phyloP scores from a whole-genome alignment of 1,140 invertebrate species.

The Chrysoperla carnea region DNA sequence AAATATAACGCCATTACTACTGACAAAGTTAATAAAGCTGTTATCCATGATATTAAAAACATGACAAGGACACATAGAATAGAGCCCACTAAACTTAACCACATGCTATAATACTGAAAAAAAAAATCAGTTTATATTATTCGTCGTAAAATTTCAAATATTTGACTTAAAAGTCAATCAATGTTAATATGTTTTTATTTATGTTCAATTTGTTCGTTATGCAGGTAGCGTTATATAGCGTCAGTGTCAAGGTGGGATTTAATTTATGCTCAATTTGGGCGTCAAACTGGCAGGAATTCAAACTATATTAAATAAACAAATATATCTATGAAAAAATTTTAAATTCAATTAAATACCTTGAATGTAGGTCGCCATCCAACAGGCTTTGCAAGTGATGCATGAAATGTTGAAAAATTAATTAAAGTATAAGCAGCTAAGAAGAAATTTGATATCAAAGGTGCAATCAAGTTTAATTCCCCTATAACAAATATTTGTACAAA shows the following conservation, averaged over 20 bases:
- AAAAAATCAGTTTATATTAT: constrained; percentile 9
- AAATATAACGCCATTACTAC: constrained; percentile 72
- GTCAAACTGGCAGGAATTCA: no score
- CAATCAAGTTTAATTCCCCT: constrained; percentile 83
- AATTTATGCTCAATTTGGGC: no score
- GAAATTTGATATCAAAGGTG: constrained; percentile 94
- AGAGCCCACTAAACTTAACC: constrained; percentile 79
- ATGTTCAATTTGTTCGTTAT: no score
- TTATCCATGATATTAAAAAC: constrained; percentile 90
- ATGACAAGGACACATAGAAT: constrained; percentile 82
- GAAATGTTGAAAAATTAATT: constrained; percentile 95
- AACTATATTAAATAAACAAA: neutral
- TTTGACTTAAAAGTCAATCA: no score
- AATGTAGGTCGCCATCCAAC: constrained; percentile 79
- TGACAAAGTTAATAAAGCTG: constrained; percentile 75
- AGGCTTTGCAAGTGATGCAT: constrained; percentile 74
- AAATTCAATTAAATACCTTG: constrained; percentile 34
- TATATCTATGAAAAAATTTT: constrained; percentile 1
- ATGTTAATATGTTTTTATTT: no score
- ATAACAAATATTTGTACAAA: constrained; percentile 16
- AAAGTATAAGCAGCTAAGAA: constrained; percentile 93
- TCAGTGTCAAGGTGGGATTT: no score
- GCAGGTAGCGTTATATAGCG: no score
- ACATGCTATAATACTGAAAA: constrained; percentile 87
- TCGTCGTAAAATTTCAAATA: constrained; percentile 6